These are phyloP conservation scores for Lepidurus apus DNA, from an alignment of 1,140 invertebrate species.

Conservation along the genomic window DNA sequence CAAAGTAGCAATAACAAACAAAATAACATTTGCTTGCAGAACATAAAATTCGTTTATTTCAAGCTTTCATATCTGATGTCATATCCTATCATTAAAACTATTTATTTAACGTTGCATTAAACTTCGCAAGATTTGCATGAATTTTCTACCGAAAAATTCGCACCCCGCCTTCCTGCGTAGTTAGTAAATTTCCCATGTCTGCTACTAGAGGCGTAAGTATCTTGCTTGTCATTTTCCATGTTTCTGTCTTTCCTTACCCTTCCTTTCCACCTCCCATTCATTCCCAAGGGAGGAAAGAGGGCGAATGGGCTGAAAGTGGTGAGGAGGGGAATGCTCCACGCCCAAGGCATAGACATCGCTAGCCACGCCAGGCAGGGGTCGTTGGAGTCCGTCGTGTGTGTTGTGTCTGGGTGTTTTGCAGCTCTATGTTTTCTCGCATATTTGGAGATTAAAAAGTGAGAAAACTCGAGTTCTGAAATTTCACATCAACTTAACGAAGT, in stretches of 20 bases:
- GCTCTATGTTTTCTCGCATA: slow-evolving; percentile 12
- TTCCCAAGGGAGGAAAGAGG: not conserved
- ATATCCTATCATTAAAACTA: not conserved
- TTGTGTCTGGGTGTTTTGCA: slow-evolving; percentile 21
- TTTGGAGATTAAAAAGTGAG: slow-evolving; percentile 1
- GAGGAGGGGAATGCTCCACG: slow-evolving; percentile 11
- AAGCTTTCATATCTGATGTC: too few species aligned
- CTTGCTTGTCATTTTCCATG: not conserved
- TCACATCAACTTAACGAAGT: not conserved
- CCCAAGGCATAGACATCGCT: slow-evolving; percentile 20
- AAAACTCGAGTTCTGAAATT: not conserved
- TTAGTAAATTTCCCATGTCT: not conserved
- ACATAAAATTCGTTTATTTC: too few species aligned
- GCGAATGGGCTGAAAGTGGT: not conserved
- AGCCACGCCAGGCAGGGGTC: slow-evolving; percentile 16
- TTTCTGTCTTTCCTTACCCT: not conserved
- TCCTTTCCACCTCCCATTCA: slow-evolving; percentile 5
- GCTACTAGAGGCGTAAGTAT: slow-evolving; percentile 1
- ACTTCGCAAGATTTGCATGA: too few species aligned
- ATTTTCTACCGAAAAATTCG: not conserved
- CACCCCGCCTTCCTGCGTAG: not conserved
- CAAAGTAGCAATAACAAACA: not conserved
- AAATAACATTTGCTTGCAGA: too few species aligned
- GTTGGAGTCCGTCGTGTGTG: slow-evolving; percentile 13
- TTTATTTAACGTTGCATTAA: too few species aligned